These are phyloP conservation scores for Caenorhabditis wallacei DNA, from an alignment of 2,888 invertebrate species.

Conservation along the genomic window DNA sequence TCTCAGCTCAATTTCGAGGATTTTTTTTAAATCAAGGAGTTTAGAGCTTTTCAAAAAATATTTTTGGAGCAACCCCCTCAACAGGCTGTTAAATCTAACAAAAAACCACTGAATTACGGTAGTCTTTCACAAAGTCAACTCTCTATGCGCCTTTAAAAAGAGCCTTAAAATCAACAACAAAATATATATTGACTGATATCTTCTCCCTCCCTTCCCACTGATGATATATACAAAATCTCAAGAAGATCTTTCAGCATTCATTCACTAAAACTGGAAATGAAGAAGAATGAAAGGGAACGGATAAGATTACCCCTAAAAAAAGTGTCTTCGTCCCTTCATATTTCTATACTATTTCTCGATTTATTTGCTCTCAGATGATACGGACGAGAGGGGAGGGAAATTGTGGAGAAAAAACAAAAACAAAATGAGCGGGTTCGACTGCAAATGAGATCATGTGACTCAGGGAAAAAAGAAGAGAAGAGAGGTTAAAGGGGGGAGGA, in stretches of 20 bases:
- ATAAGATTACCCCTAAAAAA: neutral
- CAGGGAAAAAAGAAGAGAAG: neutral
- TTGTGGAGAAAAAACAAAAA: slow-evolving; percentile 3
- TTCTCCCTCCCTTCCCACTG: no score
- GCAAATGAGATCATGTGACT: slow-evolving; percentile 34
- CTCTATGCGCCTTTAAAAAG: no score
- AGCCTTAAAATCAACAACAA: no score
- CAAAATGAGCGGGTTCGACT: slow-evolving; percentile 6
- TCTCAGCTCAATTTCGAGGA: no score
- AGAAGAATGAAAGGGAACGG: neutral
- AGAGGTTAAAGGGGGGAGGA: neutral
- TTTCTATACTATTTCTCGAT: neutral
- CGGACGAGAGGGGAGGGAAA: neutral
- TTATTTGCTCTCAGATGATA: slow-evolving; percentile 17
- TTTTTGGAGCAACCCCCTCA: no score
- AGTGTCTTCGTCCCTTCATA: slow-evolving; percentile 7
- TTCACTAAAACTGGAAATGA: neutral
- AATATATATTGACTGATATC: neutral
- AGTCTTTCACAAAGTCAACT: no score
- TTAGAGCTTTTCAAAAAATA: no score
- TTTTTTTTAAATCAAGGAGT: no score
- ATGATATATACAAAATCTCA: neutral
- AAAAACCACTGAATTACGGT: no score
- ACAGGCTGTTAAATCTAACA: no score
- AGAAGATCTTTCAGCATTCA: neutral